These are phyloP conservation scores for Lysandra bellargus DNA, from an alignment of 2,888 invertebrate genomes.

Conservation along the genomic window DNA sequence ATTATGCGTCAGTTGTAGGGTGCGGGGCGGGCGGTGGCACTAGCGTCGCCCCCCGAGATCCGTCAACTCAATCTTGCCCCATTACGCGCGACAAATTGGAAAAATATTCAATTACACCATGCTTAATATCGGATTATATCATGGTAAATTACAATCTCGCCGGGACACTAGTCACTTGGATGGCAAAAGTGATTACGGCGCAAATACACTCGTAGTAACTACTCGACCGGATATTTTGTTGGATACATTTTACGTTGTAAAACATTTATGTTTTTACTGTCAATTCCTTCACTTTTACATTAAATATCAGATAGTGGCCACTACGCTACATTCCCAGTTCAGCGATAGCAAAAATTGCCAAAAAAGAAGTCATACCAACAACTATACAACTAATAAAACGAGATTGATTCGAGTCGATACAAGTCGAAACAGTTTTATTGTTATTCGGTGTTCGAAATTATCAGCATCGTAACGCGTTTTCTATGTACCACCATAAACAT, in stretches of 20 bases:
- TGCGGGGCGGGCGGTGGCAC: not conserved
- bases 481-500: conserved; percentile 38
- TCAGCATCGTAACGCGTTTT: conserved; percentile 32
- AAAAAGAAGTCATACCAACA: not conserved
- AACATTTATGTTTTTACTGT: not conserved
- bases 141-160: conserved; percentile 77
- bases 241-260: not conserved
- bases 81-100: conserved; percentile 81
- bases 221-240: conserved; percentile 1
- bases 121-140: conserved; percentile 80
- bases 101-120: conserved; percentile 80
- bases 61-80: conserved; percentile 80
- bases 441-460: conserved; percentile 26
- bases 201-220: conserved; percentile 29
- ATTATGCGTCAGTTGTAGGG: conserved; percentile 49
- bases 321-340: too few relatives aligned
- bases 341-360: not conserved
- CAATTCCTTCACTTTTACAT: too few relatives aligned
- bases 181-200: conserved; percentile 56
- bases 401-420: conserved; percentile 14
- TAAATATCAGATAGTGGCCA: too few relatives aligned
- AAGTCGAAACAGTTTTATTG: conserved; percentile 9
- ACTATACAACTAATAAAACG: not conserved
- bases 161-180: conserved; percentile 42
- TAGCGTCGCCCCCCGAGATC: conserved; percentile 43